phyloP scores from a whole-genome alignment of 2,888 invertebrate genomes.

The Lithophane socia region DNA sequence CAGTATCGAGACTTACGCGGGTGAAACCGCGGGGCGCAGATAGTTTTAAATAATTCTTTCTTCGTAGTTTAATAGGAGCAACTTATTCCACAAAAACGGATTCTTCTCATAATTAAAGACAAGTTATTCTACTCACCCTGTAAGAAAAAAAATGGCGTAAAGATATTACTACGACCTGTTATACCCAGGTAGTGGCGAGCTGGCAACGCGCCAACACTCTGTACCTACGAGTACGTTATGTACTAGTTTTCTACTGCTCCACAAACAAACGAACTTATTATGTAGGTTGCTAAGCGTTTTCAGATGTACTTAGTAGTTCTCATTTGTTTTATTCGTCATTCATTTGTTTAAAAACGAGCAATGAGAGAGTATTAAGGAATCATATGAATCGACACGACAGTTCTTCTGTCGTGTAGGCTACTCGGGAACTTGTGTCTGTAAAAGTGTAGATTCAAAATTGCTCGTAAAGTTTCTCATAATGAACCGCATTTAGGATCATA shows the following conservation, averaged over 20 bases:
- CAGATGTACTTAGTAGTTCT: constrained; percentile 36
- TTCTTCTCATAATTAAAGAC: constrained; percentile 23
- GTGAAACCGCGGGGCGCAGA: too few species aligned
- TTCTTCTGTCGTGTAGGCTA: too few species aligned
- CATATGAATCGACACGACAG: too few species aligned
- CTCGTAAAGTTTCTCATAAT: too few species aligned
- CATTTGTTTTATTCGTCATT: constrained; percentile 29
- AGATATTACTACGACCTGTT: constrained; percentile 47
- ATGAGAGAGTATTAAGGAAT: too few species aligned
- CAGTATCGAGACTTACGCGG: too few species aligned
- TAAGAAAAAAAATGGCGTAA: constrained; percentile 39
- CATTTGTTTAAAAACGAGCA: constrained; percentile 15
- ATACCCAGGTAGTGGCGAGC: constrained; percentile 48
- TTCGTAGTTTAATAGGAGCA: background rate
- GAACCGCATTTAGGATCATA: too few species aligned
- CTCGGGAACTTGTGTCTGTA: too few species aligned
- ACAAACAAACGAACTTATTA: constrained; percentile 42
- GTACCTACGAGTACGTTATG: constrained; percentile 39
- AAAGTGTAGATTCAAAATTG: too few species aligned
- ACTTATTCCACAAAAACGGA: background rate
- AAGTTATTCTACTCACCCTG: constrained; percentile 15
- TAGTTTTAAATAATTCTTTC: too few species aligned
- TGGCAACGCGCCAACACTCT: constrained; percentile 50
- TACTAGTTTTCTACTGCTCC: constrained; percentile 48
- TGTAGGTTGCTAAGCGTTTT: constrained; percentile 25